These are phyloP conservation scores for Sebastes cheni DNA, from an alignment of 2,797 vertebrate species.

Conservation along the genomic window DNA sequence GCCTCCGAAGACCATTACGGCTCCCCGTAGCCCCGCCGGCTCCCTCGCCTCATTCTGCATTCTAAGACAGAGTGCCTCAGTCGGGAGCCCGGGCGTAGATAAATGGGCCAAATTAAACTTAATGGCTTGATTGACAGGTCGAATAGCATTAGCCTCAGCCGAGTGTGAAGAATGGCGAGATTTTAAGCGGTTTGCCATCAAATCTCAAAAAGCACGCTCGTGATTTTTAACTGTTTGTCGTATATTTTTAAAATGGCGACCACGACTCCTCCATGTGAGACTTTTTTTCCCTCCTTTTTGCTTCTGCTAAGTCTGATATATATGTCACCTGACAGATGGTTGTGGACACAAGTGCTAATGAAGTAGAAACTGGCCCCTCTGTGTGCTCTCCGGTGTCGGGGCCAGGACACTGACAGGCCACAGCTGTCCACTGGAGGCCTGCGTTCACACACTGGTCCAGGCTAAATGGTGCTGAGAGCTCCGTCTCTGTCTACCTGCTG, in stretches of 20 bases:
- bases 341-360: constrained; percentile 73
- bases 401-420: constrained; percentile 57
- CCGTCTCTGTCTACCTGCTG: constrained; percentile 42
- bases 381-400: constrained; percentile 52
- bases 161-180: constrained; percentile 56
- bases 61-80: constrained; percentile 59
- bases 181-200: constrained; percentile 42
- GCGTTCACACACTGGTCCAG: constrained; percentile 31
- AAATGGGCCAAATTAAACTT: constrained; percentile 78
- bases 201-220: constrained; percentile 36
- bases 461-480: constrained; percentile 61
- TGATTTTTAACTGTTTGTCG: constrained; percentile 57
- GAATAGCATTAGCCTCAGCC: constrained; percentile 59
- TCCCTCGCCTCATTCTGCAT: constrained; percentile 52
- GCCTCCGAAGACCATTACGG: constrained; percentile 41
- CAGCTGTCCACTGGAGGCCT: constrained; percentile 67
- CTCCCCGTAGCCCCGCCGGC: constrained; percentile 17
- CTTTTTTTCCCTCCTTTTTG: not conserved
- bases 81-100: constrained; percentile 58
- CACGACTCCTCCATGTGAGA: not conserved
- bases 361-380: constrained; percentile 69
- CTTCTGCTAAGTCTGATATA: constrained; percentile 48
- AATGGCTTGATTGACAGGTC: constrained; percentile 77
- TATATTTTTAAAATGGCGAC: constrained; percentile 37
- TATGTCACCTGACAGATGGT: constrained; percentile 74